Evolutionary conservation across 2,113 vertebrate genomes (phyloP).

Genomic region (Platysteira castanea): DNA sequence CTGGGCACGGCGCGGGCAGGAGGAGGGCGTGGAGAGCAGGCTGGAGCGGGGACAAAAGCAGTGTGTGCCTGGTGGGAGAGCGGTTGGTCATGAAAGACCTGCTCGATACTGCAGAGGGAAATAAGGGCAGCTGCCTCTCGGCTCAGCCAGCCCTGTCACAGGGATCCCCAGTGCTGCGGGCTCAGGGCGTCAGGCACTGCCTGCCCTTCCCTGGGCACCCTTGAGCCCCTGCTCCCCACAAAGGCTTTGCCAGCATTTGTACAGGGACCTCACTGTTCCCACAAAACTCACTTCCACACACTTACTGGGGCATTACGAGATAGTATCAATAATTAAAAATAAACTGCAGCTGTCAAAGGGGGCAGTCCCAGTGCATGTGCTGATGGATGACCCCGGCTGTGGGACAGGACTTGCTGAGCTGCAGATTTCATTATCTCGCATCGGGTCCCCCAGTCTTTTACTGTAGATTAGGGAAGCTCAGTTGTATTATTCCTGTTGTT

Average conservation of each 20-base stretch:
- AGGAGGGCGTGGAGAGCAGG: accelerated
- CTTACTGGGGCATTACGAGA: neutral
- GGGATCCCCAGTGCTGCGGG: neutral
- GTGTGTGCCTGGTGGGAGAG: neutral
- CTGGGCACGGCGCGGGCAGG: neutral
- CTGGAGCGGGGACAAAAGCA: neutral
- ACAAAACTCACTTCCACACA: neutral
- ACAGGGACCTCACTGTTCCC: neutral
- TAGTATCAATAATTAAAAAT: conserved; percentile 27
- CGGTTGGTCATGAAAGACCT: neutral
- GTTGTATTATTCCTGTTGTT: neutral
- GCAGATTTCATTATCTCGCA: neutral
- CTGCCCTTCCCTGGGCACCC: accelerated
- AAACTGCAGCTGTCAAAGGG: neutral
- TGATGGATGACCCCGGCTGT: neutral
- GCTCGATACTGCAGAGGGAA: neutral
- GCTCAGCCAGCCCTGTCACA: accelerated
- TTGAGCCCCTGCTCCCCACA: neutral
- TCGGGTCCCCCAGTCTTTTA: neutral
- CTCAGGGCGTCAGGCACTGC: neutral
- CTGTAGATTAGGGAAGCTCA: neutral
- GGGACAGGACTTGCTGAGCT: neutral
- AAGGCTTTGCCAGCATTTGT: neutral
- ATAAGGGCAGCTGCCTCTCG: neutral
- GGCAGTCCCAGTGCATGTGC: neutral